phyloP scores from a whole-genome alignment of 2,113 vertebrate species.

The Ochotona curzoniae region DNA sequence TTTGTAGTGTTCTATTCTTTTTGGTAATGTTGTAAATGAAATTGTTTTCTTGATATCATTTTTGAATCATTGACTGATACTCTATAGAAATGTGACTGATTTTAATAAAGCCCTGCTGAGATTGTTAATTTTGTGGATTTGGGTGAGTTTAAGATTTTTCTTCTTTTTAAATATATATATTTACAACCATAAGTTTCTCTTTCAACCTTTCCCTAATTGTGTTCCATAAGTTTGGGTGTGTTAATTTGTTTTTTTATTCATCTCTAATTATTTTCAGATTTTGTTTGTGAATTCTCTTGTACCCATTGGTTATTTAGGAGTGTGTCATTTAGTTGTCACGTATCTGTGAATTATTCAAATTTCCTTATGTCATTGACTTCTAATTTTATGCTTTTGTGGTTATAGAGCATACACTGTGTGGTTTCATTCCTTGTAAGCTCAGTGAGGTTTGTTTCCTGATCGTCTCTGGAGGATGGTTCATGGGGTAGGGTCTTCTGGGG shows the following conservation, averaged over 20 bases:
- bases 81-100: not conserved
- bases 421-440: not conserved
- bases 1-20: not conserved
- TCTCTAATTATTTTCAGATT: not conserved
- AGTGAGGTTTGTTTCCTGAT: not conserved
- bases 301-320: not conserved
- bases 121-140: not conserved
- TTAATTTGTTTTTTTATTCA: slow-evolving; percentile 39
- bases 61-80: not conserved
- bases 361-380: slow-evolving; percentile 34
- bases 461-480: not conserved
- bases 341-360: not conserved
- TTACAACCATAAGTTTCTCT: not conserved
- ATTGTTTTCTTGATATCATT: slow-evolving; percentile 14
- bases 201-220: not conserved
- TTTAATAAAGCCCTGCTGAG: not conserved
- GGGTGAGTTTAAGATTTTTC: not conserved
- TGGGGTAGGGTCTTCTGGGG: too few relatives aligned
- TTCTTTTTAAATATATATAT: not conserved
- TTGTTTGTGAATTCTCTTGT: not conserved
- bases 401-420: not conserved
- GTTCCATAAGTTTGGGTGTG: not conserved
- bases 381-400: not conserved
- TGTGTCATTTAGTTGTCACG: not conserved
- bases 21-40: not conserved